Evolutionary conservation across 2,888 invertebrate genomes (phyloP), one percentile per base, ranked within the genome.

Genomic region (Standfussiana lucernea): DNA sequence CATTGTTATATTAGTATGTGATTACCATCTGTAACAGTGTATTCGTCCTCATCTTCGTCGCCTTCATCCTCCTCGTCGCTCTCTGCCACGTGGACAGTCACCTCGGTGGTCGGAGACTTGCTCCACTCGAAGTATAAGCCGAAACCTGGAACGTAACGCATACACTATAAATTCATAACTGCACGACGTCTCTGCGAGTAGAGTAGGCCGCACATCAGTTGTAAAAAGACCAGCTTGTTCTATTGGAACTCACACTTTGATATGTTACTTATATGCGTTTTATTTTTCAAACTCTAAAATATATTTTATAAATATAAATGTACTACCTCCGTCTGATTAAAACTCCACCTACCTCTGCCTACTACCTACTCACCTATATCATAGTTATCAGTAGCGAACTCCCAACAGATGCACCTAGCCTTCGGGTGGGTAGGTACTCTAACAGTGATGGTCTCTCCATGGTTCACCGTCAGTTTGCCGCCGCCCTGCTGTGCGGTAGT

Each of bases 71-170:
- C 99, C 72, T 99, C 99, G 89, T 99, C 99, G 85, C 99, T 99
- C 92, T 99, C 99, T 24, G 99, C 98, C 13, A 99, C 98, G 92
- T 99, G 99, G 3, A 99, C 99, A 0, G 99, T 99, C 8, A 99
- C 99, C 93, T 98, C 98, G 61, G 97, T 98, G 62, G 98, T 98
- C 0, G 98, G 97, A 2, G 99, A 98, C 93, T 98, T 99, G 72
- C 98, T 98, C 99, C 99, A 99, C 96, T 99, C 99, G 94, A 99
- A 99, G 94, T 98, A 99, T 69, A 99, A 98, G 1, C 99, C 99
- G 95, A 99, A 99, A 82, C 98, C 97, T 97, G 84, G 1, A 80
- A 70, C 21, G 59, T 28, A 42, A 67, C 7, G 15, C 2, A 32
- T 35, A 11, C 24, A 18, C 8, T 24, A n/a, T 42, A 4, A 35